Conservation (phyloP, 2,797 vertebrate genomes). For the Pseudochaenichthys georgianus region DNA sequence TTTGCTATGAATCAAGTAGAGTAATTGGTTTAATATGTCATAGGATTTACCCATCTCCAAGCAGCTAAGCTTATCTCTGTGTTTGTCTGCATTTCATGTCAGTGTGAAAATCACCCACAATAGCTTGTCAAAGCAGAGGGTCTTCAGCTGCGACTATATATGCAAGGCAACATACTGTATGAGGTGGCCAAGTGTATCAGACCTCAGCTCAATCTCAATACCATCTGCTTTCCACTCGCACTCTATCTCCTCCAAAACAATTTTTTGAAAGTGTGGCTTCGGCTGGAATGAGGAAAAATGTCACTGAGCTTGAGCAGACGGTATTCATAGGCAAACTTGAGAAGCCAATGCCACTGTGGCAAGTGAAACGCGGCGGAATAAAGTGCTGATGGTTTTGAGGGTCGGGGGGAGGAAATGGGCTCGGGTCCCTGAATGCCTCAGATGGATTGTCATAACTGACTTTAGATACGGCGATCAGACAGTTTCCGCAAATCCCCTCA, state of each 20-base stretch:
- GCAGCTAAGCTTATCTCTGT: slow-evolving; percentile 47
- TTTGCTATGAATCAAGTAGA: slow-evolving; percentile 50
- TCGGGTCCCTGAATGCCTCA: slow-evolving; percentile 32
- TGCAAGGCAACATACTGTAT: slow-evolving; percentile 39
- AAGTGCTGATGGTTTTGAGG: slow-evolving; percentile 37
- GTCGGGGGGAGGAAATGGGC: slow-evolving; percentile 22
- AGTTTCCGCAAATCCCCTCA: slow-evolving; percentile 35
- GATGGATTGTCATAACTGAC: slow-evolving; percentile 46
- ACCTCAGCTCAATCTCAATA: slow-evolving; percentile 70
- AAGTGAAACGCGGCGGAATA: slow-evolving; percentile 44
- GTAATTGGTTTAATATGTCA: slow-evolving; percentile 51
- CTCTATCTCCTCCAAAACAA: slow-evolving; percentile 63
- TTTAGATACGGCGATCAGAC: slow-evolving; percentile 42
- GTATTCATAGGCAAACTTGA: slow-evolving; percentile 45
- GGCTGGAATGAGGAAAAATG: slow-evolving; percentile 55
- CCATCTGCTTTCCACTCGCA: slow-evolving; percentile 77
- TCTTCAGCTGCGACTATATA: slow-evolving; percentile 57
- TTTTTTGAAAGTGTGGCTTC: slow-evolving; percentile 59
- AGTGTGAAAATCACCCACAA: slow-evolving; percentile 58
- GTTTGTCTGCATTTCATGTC: slow-evolving; percentile 43
- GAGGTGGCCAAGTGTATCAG: slow-evolving; percentile 66
- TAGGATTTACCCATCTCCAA: slow-evolving; percentile 33
- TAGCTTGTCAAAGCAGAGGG: slow-evolving; percentile 47
- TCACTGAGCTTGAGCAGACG: slow-evolving; percentile 46
- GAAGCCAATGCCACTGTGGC: slow-evolving; percentile 41